Conservation (phyloP, 2,888 invertebrate genomes). For the Abscondita cerata region DNA sequence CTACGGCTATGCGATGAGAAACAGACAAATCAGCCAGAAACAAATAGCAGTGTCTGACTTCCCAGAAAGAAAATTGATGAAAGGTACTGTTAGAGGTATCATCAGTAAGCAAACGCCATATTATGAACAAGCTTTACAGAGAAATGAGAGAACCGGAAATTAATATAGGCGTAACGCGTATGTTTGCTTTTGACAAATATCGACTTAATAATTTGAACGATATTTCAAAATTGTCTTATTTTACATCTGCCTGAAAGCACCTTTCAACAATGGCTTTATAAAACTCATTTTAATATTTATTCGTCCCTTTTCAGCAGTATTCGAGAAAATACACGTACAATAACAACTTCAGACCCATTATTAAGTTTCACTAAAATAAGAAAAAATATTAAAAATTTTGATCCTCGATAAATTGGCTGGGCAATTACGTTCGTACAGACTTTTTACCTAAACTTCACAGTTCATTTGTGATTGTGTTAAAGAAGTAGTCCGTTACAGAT, state of each 20-base stretch:
- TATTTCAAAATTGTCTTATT: conserved; percentile 34
- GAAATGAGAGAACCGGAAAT: conserved; percentile 42
- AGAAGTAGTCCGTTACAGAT: conserved; percentile 3
- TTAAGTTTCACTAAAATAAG: no score
- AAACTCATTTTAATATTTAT: not conserved
- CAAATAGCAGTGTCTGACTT: conserved; percentile 50
- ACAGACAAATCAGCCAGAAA: conserved; percentile 60
- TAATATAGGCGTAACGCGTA: conserved; percentile 39
- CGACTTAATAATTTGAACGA: conserved; percentile 34
- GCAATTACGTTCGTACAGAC: no score
- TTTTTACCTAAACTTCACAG: no score
- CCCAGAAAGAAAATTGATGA: conserved; percentile 40
- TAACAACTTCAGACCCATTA: no score
- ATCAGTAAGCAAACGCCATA: conserved; percentile 30
- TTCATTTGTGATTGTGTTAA: no score
- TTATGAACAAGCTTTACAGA: conserved; percentile 28
- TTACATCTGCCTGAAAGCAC: conserved; percentile 12
- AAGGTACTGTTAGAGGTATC: conserved; percentile 39
- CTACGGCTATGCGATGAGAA: conserved; percentile 50
- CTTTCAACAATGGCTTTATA: conserved; percentile 3
- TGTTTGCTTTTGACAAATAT: conserved; percentile 38
- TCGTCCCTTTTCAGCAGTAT: no score
- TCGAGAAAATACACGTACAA: no score
- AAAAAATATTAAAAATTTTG: no score
- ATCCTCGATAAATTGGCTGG: no score